phyloP scores from a whole-genome alignment of 2,113 vertebrate genomes.

The Mohoua ochrocephala region DNA sequence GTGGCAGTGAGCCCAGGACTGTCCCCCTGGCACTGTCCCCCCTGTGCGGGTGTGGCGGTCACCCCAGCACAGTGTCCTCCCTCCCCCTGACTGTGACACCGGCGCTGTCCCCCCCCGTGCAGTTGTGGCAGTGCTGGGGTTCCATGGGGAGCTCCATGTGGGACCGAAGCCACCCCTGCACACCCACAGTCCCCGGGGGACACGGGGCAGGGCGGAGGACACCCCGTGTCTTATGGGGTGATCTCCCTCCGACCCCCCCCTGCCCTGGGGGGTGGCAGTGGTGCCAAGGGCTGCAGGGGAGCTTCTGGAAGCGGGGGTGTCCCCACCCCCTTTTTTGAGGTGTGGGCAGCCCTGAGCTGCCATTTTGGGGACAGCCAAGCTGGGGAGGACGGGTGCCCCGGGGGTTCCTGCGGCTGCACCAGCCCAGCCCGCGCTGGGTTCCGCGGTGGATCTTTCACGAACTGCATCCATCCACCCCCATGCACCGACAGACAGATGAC shows the following conservation, averaged over 20 bases:
- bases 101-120: background rate
- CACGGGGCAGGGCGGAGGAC: background rate
- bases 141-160: background rate
- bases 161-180: background rate
- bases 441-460: background rate
- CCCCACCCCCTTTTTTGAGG: accelerated
- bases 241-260: background rate
- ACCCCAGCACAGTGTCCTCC: background rate
- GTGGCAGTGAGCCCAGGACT: background rate
- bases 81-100: background rate
- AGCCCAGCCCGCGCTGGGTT: background rate
- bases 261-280: background rate
- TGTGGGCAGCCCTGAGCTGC: background rate
- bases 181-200: background rate
- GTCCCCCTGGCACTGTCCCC: background rate
- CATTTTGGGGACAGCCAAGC: background rate
- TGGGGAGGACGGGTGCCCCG: background rate
- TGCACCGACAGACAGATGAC: background rate
- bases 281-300: background rate
- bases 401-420: background rate
- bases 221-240: background rate
- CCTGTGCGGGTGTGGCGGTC: accelerated
- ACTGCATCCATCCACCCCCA: background rate
- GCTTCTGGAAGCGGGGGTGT: accelerated
- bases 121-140: background rate